A percentile compares a stretch with the other conserved stretches of the same genome.
Evolutionary conservation across 2,113 vertebrate genomes (phyloP).

Genomic region (Hemichromis elongatus): DNA sequence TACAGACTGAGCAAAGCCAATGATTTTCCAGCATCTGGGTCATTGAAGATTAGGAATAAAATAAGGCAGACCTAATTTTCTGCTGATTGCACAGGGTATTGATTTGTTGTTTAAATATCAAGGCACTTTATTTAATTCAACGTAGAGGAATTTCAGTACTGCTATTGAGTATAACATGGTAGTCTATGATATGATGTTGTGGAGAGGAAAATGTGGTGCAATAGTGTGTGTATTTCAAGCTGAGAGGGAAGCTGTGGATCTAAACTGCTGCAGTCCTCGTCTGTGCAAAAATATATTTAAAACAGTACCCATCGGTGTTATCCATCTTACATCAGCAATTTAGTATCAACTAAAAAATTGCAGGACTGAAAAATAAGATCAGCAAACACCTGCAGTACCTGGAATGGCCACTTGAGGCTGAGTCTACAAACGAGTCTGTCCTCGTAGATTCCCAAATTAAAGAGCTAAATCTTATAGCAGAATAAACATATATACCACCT

Average conservation of each 20-base stretch:
- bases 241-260: not conserved
- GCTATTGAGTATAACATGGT: not conserved
- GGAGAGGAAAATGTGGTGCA: not conserved
- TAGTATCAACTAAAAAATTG: not conserved
- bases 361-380: not conserved
- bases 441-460: not conserved
- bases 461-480: not conserved
- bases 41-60: not conserved
- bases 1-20: not conserved
- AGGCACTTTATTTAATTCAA: not conserved
- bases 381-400: not conserved
- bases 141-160: not conserved
- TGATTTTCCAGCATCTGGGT: not conserved
- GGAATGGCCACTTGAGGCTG: not conserved
- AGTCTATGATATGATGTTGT: not conserved
- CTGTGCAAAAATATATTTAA: rapidly evolving
- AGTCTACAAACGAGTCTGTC: rapidly evolving
- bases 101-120: not conserved
- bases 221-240: not conserved
- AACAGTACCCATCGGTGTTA: not conserved
- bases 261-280: not conserved
- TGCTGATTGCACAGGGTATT: not conserved
- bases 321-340: not conserved
- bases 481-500: not conserved
- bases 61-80: not conserved